Percentiles rank a stretch among this genome's conserved stretches.
Conservation (phyloP, 2,888 invertebrate genomes). For the Epirrita christyi region DNA sequence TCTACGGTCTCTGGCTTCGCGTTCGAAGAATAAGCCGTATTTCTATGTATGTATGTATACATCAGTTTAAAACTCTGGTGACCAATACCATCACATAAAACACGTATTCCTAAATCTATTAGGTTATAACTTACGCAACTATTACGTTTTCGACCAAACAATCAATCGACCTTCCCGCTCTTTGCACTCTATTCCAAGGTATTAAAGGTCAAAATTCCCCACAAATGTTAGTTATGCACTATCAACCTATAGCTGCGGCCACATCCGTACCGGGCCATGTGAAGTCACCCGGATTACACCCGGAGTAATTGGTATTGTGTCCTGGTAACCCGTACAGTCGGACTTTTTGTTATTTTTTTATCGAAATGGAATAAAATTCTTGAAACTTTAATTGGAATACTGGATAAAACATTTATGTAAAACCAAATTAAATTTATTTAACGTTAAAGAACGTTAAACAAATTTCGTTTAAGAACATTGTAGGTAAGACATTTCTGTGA, state of each 20-base stretch:
- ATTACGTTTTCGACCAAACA: neutral
- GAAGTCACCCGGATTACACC: conserved; percentile 22
- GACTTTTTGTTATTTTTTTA: neutral
- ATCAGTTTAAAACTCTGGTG: too few species aligned
- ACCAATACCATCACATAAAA: neutral
- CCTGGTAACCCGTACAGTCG: neutral
- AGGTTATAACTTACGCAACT: neutral
- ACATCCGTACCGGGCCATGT: conserved; percentile 5
- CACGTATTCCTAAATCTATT: neutral
- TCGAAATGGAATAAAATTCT: neutral
- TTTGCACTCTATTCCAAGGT: conserved; percentile 3
- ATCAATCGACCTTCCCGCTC: neutral
- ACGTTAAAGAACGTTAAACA: too few species aligned
- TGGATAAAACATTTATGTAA: too few species aligned
- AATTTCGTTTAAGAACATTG: too few species aligned
- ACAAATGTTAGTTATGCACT: neutral
- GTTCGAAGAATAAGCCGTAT: too few species aligned
- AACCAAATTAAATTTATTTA: too few species aligned
- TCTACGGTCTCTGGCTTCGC: too few species aligned
- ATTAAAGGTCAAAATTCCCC: neutral
- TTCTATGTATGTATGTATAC: too few species aligned
- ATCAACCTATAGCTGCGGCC: conserved; percentile 8
- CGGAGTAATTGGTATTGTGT: conserved; percentile 22
- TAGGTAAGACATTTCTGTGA: too few species aligned
- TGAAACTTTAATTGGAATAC: neutral